A percentile compares a stretch with the other conserved stretches of the same genome.
These are phyloP conservation scores for Caenorhabditis briggsae DNA, from an alignment of 1,140 invertebrate genomes.

Conservation along the genomic window DNA sequence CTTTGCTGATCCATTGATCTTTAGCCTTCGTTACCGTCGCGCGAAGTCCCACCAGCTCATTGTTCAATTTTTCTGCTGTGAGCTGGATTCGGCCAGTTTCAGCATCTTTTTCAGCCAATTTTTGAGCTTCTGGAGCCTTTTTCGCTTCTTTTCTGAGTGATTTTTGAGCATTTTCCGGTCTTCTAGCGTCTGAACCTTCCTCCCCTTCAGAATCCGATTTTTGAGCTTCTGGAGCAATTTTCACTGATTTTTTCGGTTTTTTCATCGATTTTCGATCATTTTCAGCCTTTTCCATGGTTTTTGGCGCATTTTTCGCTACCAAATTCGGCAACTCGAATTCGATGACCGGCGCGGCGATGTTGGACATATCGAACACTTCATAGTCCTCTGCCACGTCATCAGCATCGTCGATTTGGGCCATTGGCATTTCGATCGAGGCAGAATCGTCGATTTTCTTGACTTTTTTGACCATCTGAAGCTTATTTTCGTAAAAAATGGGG, in stretches of 20 bases:
- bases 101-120: no score
- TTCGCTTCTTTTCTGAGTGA: neutral
- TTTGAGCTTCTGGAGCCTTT: neutral
- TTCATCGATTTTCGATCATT: neutral
- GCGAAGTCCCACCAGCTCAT: slow-evolving; percentile 5
- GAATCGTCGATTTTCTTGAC: neutral
- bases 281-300: neutral
- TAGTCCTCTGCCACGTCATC: slow-evolving; percentile 42
- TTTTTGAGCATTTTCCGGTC: no score
- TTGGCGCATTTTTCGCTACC: neutral
- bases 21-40: neutral
- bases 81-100: neutral
- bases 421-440: neutral
- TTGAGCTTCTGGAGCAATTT: neutral
- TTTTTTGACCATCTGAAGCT: slow-evolving; percentile 15
- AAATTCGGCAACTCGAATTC: slow-evolving; percentile 36
- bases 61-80: slow-evolving; percentile 25
- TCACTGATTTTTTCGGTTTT: neutral
- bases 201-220: neutral
- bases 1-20: slow-evolving; percentile 3
- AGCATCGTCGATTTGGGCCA: neutral
- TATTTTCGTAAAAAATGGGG: no score
- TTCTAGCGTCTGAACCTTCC: neutral
- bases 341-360: slow-evolving; percentile 16
- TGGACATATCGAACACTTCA: slow-evolving; percentile 15